Conservation (phyloP, 2,113 vertebrate genomes). For the Halcyon malimbica region DNA sequence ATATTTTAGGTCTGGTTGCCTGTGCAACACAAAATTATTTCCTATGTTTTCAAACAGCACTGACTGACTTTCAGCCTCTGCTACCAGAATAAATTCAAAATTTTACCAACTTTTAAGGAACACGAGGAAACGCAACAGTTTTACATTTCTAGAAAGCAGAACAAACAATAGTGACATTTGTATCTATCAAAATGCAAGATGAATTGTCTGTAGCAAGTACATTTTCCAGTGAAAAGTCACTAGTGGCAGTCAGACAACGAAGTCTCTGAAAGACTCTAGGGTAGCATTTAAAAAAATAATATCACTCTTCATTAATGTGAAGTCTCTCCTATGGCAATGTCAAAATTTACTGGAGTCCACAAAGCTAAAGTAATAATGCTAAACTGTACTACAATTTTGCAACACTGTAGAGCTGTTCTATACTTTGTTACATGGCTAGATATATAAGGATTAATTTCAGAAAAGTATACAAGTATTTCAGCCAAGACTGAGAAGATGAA, state of each 20-base stretch:
- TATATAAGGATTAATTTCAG: neutral
- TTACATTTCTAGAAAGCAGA: neutral
- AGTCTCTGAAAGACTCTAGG: neutral
- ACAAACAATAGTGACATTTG: neutral
- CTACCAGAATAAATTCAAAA: neutral
- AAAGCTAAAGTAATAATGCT: neutral
- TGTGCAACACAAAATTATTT: neutral
- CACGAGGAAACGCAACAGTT: neutral
- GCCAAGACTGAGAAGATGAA: neutral
- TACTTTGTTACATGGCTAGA: neutral
- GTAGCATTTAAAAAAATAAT: neutral
- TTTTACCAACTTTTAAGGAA: neutral
- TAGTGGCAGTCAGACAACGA: neutral
- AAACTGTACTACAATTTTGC: neutral
- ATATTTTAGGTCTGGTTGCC: neutral
- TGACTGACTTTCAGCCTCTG: neutral
- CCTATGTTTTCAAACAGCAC: neutral
- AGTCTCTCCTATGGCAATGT: neutral
- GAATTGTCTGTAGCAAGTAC: neutral
- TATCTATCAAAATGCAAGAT: neutral
- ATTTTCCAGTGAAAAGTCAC: neutral
- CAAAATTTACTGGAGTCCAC: neutral
- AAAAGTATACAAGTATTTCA: neutral
- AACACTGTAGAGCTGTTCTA: neutral
- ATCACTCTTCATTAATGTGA: neutral